Evolutionary conservation across 2,797 vertebrate genomes (phyloP).

Genomic region (Cirrhinus molitorella): DNA sequence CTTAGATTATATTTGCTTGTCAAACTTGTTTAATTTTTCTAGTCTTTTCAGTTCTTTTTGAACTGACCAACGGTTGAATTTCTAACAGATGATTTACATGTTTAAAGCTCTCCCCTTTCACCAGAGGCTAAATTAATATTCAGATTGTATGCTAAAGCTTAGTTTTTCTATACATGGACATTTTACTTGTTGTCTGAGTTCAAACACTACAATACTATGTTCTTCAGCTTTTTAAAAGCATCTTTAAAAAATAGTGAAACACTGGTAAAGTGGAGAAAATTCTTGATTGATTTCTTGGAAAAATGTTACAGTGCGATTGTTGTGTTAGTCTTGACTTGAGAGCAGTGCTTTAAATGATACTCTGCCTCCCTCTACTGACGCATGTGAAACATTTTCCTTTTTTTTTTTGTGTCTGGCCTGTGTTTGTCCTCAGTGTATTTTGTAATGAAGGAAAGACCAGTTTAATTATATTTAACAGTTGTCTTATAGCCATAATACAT

Average conservation of each 20-base stretch:
- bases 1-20: neutral
- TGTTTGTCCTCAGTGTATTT: neutral
- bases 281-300: neutral
- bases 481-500: conserved; percentile 13
- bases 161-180: neutral
- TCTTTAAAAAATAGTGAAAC: neutral
- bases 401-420: neutral
- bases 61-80: neutral
- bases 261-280: neutral
- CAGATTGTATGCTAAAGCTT: neutral
- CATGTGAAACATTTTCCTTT: neutral
- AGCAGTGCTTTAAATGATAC: conserved; percentile 59
- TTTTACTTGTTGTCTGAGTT: neutral
- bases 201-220: neutral
- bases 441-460: neutral
- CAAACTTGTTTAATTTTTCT: neutral
- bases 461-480: neutral
- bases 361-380: conserved; percentile 79
- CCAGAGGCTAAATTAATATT: neutral
- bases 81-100: neutral
- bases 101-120: neutral
- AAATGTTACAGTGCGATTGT: neutral
- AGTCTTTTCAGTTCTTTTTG: neutral
- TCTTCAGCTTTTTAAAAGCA: neutral
- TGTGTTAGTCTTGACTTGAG: too few species aligned